Evolutionary conservation across 1,140 invertebrate species (phyloP).

Genomic region (Bombus soroeensis): DNA sequence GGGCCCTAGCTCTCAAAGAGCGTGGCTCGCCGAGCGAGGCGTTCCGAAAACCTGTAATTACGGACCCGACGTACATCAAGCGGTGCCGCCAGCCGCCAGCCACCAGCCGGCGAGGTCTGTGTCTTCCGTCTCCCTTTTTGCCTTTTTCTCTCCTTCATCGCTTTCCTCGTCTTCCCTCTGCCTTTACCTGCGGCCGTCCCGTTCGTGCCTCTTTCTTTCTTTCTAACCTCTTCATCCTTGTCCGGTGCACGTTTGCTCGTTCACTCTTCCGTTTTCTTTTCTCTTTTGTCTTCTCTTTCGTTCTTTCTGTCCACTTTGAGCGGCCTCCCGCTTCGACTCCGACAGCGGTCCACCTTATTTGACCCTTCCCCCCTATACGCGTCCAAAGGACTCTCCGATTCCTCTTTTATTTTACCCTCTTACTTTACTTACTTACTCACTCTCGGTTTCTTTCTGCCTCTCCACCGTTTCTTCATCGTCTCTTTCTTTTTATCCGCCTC

Average conservation of each 20-base stretch:
- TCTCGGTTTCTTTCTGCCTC: constrained; percentile 53
- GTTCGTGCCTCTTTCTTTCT: constrained; percentile 43
- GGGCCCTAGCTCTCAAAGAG: constrained; percentile 68
- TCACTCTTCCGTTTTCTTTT: constrained; percentile 50
- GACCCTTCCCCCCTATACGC: constrained; percentile 39
- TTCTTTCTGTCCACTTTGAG: constrained; percentile 56
- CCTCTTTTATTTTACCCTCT: constrained; percentile 60
- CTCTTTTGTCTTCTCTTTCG: constrained; percentile 52
- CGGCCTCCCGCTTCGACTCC: constrained; percentile 55
- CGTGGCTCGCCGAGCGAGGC: constrained; percentile 74
- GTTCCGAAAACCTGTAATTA: constrained; percentile 83
- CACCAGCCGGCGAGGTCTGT: constrained; percentile 62
- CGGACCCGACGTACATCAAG: constrained; percentile 81
- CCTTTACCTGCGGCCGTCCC: constrained; percentile 62
- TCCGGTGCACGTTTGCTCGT: constrained; percentile 24
- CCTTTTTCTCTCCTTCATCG: constrained; percentile 63
- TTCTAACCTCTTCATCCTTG: constrained; percentile 3
- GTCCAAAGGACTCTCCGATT: constrained; percentile 53
- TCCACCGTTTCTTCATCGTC: constrained; percentile 41
- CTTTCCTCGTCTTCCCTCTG: constrained; percentile 64
- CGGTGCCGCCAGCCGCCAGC: constrained; percentile 76
- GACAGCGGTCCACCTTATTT: constrained; percentile 54
- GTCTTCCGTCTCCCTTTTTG: constrained; percentile 67
- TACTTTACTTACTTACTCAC: constrained; percentile 60
- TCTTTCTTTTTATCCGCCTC: constrained; percentile 21